These are phyloP conservation scores for Agapornis roseicollis DNA, from an alignment of 2,113 vertebrate genomes.

Conservation along the genomic window DNA sequence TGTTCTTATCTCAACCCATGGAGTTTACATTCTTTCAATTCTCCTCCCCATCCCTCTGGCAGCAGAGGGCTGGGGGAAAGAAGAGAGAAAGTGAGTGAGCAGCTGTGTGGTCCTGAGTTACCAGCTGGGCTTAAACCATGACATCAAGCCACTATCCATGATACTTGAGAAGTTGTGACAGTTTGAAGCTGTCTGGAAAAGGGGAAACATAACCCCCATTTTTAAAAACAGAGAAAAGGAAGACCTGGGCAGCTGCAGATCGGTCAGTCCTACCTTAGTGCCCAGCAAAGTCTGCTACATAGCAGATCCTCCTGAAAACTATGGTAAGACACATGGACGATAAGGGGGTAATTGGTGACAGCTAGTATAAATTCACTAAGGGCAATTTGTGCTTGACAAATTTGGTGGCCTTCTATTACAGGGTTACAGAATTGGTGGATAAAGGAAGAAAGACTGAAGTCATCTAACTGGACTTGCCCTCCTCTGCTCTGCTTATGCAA, in stretches of 20 bases:
- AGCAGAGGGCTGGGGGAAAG: background rate
- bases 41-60: background rate
- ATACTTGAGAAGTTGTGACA: background rate
- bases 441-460: background rate
- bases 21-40: background rate
- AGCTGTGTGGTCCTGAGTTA: background rate
- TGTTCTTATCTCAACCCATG: background rate
- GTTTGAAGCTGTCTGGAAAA: background rate
- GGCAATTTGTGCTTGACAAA: background rate
- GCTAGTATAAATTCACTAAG: background rate
- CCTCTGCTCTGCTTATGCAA: background rate
- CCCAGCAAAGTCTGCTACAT: background rate
- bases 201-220: no score
- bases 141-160: background rate
- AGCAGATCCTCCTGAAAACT: background rate
- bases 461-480: background rate
- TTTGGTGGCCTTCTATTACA: background rate
- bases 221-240: background rate
- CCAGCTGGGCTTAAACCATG: background rate
- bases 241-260: background rate
- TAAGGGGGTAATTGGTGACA: background rate
- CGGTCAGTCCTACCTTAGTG: background rate
- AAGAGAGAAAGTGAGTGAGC: background rate
- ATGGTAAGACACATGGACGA: background rate
- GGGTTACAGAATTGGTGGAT: background rate